These are phyloP conservation scores for Micromys minutus DNA, from an alignment of 2,113 vertebrate species.

Conservation along the genomic window DNA sequence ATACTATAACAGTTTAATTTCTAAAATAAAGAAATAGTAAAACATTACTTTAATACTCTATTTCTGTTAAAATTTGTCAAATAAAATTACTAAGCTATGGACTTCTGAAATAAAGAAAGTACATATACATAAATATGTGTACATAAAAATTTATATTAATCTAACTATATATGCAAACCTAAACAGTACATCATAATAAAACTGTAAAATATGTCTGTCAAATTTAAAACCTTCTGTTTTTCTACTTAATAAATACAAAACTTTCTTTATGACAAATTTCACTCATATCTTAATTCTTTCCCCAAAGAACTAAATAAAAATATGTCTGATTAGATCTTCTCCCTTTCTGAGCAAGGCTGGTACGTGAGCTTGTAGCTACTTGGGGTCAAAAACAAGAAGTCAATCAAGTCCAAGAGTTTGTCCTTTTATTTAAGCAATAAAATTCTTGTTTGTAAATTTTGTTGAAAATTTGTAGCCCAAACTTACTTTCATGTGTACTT, in stretches of 20 bases:
- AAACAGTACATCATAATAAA: neutral
- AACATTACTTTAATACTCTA: neutral
- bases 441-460: neutral
- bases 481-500: neutral
- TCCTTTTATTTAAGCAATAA: neutral
- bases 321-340: neutral
- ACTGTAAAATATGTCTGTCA: neutral
- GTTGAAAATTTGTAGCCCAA: neutral
- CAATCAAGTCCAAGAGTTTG: neutral
- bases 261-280: neutral
- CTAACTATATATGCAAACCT: neutral
- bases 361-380: neutral
- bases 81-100: neutral
- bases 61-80: neutral
- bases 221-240: neutral
- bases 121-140: neutral
- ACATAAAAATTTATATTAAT: neutral
- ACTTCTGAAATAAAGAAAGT: neutral
- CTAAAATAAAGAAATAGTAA: conserved; percentile 4
- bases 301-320: neutral
- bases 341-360: rapidly evolving
- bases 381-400: neutral
- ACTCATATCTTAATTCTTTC: neutral
- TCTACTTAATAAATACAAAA: neutral
- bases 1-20: neutral